Evolutionary conservation across 2,797 vertebrate genomes (phyloP).

Genomic region (Cyprinodon diabolis): DNA sequence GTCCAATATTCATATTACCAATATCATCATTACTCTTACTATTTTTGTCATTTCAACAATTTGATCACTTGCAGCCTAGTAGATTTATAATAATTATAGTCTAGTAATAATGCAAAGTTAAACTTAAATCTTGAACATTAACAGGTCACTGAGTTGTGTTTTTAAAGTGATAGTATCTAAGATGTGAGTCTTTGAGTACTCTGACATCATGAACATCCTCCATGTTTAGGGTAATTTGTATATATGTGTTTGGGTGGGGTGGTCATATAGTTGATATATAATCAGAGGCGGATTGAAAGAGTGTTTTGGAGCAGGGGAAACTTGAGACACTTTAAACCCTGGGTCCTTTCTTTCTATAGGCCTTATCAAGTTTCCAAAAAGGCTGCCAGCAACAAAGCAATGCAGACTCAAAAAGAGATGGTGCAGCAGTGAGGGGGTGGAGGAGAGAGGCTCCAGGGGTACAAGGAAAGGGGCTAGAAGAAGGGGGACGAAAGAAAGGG

Average conservation of each 20-base stretch:
- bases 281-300: conserved; percentile 38
- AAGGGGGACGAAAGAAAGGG: conserved; percentile 6
- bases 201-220: neutral
- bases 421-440: conserved; percentile 38
- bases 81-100: neutral
- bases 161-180: neutral
- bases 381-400: conserved; percentile 66
- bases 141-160: neutral
- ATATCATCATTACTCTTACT: neutral
- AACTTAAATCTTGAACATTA: neutral
- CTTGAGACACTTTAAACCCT: conserved; percentile 65
- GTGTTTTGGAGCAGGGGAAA: conserved; percentile 28
- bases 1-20: neutral
- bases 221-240: conserved; percentile 26
- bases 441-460: conserved; percentile 35
- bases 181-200: no score
- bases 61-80: neutral
- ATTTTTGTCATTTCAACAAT: neutral
- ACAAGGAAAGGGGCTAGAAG: conserved; percentile 4
- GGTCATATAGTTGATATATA: conserved; percentile 35
- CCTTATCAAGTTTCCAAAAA: conserved; percentile 72
- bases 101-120: neutral
- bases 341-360: conserved; percentile 58
- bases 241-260: conserved; percentile 33
- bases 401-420: conserved; percentile 49